A percentile compares a stretch with the other conserved stretches of the same genome.
phyloP scores from a whole-genome alignment of 1,140 invertebrate species.

The Ceratosolen fusciceps region DNA sequence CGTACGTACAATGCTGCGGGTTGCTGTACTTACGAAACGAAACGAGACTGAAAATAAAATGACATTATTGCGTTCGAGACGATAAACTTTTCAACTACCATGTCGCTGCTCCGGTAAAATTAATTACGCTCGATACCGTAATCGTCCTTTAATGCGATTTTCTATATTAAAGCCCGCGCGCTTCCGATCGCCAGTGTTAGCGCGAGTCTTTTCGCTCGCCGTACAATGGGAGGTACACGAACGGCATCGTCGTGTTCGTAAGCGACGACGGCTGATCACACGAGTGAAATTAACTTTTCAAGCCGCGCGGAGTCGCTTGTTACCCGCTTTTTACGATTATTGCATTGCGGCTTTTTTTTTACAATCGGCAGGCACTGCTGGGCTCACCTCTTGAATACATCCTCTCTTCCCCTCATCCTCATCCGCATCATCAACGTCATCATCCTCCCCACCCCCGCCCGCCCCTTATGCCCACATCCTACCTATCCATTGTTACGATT shows the following conservation, averaged over 20 bases:
- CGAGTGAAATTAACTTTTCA: conserved; percentile 30
- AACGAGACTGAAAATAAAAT: conserved; percentile 22
- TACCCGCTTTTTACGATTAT: conserved; percentile 32
- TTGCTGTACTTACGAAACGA: conserved; percentile 18
- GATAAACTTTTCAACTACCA: conserved; percentile 27
- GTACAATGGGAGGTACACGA: conserved; percentile 6
- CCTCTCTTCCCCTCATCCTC: not conserved
- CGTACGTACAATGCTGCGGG: too few species aligned
- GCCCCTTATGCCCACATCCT: too few species aligned
- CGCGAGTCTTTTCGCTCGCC: not conserved
- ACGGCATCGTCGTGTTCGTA: not conserved
- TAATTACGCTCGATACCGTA: conserved; percentile 22
- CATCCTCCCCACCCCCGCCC: too few species aligned
- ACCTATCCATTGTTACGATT: not conserved
- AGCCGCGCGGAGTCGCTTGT: conserved; percentile 8
- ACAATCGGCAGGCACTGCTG: not conserved
- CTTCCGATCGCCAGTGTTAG: not conserved
- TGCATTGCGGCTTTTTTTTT: conserved; percentile 22
- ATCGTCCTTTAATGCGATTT: conserved; percentile 22
- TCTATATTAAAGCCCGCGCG: conserved; percentile 1
- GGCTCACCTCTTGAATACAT: conserved; percentile 8
- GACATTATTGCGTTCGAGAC: conserved; percentile 15
- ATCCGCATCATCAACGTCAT: not conserved
- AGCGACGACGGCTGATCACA: conserved; percentile 6
- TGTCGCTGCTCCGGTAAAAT: conserved; percentile 2